Conservation (phyloP, 2,888 invertebrate genomes). For the Lasioglossum leucozonium region DNA sequence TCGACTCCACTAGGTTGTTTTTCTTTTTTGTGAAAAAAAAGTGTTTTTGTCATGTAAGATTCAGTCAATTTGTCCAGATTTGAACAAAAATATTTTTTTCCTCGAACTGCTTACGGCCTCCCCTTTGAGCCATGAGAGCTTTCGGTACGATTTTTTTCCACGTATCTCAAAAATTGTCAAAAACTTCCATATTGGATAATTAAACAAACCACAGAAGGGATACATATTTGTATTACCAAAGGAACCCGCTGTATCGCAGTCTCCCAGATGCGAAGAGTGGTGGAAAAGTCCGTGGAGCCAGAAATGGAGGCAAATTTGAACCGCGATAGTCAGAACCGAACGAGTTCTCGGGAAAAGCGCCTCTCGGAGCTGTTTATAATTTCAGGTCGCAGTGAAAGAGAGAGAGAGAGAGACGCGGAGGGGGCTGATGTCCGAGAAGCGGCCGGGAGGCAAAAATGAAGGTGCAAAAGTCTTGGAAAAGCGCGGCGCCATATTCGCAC, state of each 20-base stretch:
- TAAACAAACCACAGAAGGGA: not conserved
- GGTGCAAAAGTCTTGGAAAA: conserved; percentile 66
- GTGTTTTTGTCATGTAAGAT: no score
- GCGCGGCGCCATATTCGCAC: conserved; percentile 76
- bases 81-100: not conserved
- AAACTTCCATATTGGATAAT: not conserved
- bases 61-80: not conserved
- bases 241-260: no score
- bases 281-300: not conserved
- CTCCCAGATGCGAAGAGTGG: no score
- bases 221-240: not conserved
- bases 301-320: not conserved
- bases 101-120: not conserved
- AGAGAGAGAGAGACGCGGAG: not conserved
- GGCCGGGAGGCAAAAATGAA: conserved; percentile 28
- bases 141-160: not conserved
- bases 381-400: no score
- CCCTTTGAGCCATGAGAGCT: not conserved
- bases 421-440: conserved; percentile 6
- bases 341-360: not conserved
- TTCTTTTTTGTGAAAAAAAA: not conserved
- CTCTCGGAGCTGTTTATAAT: not conserved
- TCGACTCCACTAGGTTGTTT: not conserved
- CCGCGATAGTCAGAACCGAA: not conserved
- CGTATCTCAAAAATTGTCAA: not conserved